Evolutionary conservation across 2,113 vertebrate species (phyloP).

Genomic region (Phrynocephalus versicolor): DNA sequence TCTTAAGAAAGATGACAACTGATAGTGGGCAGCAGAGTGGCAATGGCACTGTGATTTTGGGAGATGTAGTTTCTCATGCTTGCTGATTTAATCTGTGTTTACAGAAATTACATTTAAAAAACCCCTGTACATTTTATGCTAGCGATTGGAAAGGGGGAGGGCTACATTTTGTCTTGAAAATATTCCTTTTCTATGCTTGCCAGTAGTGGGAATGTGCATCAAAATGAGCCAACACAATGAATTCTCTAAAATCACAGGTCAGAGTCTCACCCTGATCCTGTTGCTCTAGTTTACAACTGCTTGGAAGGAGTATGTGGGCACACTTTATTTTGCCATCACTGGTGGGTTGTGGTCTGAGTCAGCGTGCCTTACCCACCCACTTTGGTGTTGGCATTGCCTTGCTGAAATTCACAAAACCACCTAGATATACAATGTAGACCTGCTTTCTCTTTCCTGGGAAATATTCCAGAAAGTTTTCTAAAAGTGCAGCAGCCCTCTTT

Average conservation of each 20-base stretch:
- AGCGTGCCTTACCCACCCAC: no score
- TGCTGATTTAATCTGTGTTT: not conserved
- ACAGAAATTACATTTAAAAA: not conserved
- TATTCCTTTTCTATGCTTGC: conserved; percentile 24
- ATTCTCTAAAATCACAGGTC: conserved; percentile 21
- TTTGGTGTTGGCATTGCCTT: no score
- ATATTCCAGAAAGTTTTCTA: not conserved
- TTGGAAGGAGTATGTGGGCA: not conserved
- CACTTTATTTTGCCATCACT: not conserved
- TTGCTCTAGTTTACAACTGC: not conserved
- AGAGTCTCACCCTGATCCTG: conserved; percentile 4
- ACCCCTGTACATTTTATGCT: not conserved
- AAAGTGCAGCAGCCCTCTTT: not conserved
- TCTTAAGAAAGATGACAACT: not conserved
- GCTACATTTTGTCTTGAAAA: not conserved
- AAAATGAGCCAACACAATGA: conserved; percentile 11
- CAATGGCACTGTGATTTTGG: not conserved
- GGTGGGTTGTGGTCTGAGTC: not conserved
- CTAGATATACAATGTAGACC: not conserved
- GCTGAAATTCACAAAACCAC: no score
- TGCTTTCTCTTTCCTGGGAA: not conserved
- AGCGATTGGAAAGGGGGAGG: not conserved
- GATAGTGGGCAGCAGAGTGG: not conserved
- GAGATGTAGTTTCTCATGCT: not conserved
- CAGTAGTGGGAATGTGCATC: conserved; percentile 30